A percentile compares a stretch with the other conserved stretches of the same genome.
Conservation (phyloP, 2,113 vertebrate species). For the Chinchilla lanigera region DNA sequence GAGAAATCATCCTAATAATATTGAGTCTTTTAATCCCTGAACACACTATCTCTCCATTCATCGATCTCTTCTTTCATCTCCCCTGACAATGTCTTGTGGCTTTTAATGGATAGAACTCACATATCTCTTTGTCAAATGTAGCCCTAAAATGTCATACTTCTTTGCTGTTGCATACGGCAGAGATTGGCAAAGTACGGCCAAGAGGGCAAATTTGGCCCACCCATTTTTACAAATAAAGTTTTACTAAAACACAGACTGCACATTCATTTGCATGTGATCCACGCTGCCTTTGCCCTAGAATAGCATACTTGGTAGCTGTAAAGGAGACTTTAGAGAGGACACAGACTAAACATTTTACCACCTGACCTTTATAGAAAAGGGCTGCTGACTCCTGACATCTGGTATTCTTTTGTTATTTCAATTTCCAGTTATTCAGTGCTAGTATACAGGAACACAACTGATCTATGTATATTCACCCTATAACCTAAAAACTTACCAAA, state of each 20-base stretch:
- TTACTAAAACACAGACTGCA: not conserved
- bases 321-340: not conserved
- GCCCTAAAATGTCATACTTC: not conserved
- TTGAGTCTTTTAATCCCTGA: not conserved
- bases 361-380: not conserved
- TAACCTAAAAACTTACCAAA: not conserved
- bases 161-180: not conserved
- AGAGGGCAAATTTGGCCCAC: not conserved
- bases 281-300: not conserved
- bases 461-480: not conserved
- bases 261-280: not conserved
- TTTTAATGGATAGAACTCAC: not conserved
- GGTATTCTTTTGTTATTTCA: not conserved
- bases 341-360: not conserved
- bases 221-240: not conserved
- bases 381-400: not conserved
- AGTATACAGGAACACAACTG: not conserved
- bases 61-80: not conserved
- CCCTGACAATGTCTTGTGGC: not conserved
- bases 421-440: not conserved
- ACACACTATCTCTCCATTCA: not conserved
- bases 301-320: too few relatives aligned
- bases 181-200: not conserved
- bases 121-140: not conserved
- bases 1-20: not conserved